phyloP scores from a whole-genome alignment of 2,888 invertebrate genomes.

The Tenthredo scrophulariae region DNA sequence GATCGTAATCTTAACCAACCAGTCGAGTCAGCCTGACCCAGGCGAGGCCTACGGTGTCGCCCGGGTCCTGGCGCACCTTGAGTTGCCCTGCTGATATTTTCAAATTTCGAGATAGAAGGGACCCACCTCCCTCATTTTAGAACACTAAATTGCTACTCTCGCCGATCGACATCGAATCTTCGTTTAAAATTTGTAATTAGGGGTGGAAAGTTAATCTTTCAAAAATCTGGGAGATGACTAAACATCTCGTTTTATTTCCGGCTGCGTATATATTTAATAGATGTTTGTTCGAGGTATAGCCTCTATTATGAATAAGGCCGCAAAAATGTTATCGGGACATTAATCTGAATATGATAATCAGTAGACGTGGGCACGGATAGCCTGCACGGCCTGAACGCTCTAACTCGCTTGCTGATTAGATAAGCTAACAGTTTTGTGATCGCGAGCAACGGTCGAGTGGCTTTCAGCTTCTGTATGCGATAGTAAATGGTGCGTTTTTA shows the following conservation, averaged over 20 bases:
- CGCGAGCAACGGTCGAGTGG: conserved; percentile 50
- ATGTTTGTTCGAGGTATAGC: background rate
- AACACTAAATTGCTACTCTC: background rate
- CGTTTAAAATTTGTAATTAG: background rate
- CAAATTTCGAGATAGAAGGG: conserved; percentile 2
- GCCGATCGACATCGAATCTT: background rate
- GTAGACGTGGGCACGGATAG: conserved; percentile 29
- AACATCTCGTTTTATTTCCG: background rate
- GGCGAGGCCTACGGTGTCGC: background rate
- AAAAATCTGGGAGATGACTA: background rate
- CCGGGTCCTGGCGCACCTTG: conserved; percentile 29
- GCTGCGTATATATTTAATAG: background rate
- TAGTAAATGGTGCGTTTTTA: background rate
- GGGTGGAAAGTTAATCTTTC: background rate
- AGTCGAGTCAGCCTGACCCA: conserved; percentile 46
- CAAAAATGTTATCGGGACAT: background rate
- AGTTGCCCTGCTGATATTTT: background rate
- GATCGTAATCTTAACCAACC: conserved; percentile 64
- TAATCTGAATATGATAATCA: conserved; percentile 53
- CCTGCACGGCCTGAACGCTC: background rate
- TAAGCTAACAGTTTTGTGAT: conserved; percentile 49
- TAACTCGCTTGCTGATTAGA: conserved; percentile 31
- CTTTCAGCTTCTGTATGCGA: background rate
- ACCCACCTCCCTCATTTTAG: background rate
- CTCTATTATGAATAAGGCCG: background rate